Conservation (phyloP, 1,140 invertebrate species). For the Campoletis sonorensis region DNA sequence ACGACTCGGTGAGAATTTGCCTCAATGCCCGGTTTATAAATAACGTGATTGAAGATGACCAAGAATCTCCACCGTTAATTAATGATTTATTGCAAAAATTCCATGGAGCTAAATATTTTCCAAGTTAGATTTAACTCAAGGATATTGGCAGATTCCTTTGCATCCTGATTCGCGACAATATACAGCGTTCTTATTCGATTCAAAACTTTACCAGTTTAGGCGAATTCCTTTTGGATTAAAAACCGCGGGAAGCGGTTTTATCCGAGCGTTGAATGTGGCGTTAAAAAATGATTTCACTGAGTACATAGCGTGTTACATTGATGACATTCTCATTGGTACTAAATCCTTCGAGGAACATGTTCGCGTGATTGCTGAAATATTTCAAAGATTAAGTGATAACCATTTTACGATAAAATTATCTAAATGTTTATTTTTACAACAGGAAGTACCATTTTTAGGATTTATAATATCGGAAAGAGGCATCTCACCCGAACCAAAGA, state of each 20-base stretch:
- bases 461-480: background rate
- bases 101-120: too few species aligned
- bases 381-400: constrained; percentile 1
- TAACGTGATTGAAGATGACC: too few species aligned
- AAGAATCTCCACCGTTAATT: too few species aligned
- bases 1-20: too few species aligned
- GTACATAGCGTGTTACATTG: constrained; percentile 20
- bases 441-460: background rate
- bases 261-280: constrained; percentile 18
- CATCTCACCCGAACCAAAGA: background rate
- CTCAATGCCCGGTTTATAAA: too few species aligned
- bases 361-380: background rate
- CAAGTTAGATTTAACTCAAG: too few species aligned
- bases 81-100: too few species aligned
- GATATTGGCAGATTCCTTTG: constrained; percentile 32
- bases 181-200: too few species aligned
- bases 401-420: constrained; percentile 26
- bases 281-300: constrained; percentile 22
- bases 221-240: too few species aligned
- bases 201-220: too few species aligned
- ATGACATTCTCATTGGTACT: too few species aligned
- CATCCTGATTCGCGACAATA: background rate
- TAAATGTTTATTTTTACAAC: constrained; percentile 6
- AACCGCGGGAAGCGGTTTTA: too few species aligned
- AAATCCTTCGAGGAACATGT: background rate